A percentile compares a stretch with the other conserved stretches of the same genome.
Conservation (phyloP, 2,888 invertebrate species). For the Heterodera filipjevi region DNA sequence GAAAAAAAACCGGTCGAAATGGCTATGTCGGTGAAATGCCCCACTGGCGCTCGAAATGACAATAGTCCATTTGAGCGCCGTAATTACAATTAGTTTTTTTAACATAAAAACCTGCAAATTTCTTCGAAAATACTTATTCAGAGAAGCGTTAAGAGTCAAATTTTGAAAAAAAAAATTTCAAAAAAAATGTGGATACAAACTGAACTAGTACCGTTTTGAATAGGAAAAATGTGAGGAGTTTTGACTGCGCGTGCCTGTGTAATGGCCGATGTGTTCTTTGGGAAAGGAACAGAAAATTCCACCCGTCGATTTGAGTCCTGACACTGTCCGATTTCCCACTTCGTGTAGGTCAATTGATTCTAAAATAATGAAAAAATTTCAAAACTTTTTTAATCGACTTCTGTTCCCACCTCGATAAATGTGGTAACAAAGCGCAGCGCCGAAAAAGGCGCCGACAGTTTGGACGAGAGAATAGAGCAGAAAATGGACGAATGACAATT, state of each 20-base stretch:
- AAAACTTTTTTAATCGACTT: background rate
- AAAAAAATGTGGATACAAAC: too few species aligned
- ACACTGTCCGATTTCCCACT: constrained; percentile 24
- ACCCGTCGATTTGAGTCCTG: constrained; percentile 48
- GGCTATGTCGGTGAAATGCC: too few species aligned
- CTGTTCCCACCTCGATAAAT: constrained; percentile 51
- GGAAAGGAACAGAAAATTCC: constrained; percentile 60
- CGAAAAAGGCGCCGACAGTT: constrained; percentile 47
- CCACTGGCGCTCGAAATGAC: too few species aligned
- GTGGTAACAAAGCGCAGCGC: constrained; percentile 50
- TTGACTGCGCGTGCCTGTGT: background rate
- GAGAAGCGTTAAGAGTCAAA: too few species aligned
- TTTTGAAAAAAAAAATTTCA: too few species aligned
- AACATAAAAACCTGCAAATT: too few species aligned
- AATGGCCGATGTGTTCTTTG: constrained; percentile 12
- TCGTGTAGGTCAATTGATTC: constrained; percentile 31
- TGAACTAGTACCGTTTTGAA: too few species aligned
- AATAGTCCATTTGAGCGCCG: too few species aligned
- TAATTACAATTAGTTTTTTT: too few species aligned
- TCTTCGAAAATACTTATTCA: too few species aligned
- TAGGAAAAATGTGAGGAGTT: too few species aligned
- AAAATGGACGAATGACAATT: constrained; percentile 28
- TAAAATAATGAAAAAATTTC: constrained; percentile 7
- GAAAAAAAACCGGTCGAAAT: too few species aligned
- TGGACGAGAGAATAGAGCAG: constrained; percentile 38